Percentiles rank a stretch among this genome's conserved stretches.
phyloP scores from a whole-genome alignment of 2,797 vertebrate species.

The Liparis tanakae region DNA sequence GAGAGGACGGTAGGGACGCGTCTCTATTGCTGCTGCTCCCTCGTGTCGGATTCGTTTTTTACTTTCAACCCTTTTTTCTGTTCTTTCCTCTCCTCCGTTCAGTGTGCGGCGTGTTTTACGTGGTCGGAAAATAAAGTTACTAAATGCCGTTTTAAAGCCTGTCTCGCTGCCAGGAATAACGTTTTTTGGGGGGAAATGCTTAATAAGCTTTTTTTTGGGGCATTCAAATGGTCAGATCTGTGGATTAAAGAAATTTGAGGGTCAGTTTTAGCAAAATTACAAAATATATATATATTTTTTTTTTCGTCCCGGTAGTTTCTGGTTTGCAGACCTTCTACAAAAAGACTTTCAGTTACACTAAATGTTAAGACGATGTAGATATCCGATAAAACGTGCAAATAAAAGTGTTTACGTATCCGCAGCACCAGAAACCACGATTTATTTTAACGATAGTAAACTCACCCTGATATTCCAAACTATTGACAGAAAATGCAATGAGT shows the following conservation, averaged over 20 bases:
- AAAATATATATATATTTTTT: no score
- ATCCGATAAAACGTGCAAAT: neutral
- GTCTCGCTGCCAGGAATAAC: neutral
- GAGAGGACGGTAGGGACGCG: constrained; percentile 60
- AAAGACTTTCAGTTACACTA: neutral
- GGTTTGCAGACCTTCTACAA: neutral
- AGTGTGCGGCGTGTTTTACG: no score
- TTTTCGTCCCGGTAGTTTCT: neutral
- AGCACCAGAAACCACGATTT: neutral
- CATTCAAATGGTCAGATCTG: neutral
- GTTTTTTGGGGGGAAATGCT: neutral
- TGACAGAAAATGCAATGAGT: neutral
- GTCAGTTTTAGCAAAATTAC: neutral
- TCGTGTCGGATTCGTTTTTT: neutral
- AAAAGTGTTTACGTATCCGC: neutral
- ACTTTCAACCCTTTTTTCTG: neutral
- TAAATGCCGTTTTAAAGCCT: neutral
- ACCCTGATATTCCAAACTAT: constrained; percentile 2
- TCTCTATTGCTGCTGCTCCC: constrained; percentile 11
- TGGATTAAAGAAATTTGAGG: constrained; percentile 18
- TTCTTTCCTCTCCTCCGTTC: no score
- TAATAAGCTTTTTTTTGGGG: neutral
- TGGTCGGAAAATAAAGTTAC: neutral
- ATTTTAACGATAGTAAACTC: neutral
- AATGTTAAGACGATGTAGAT: neutral